Evolutionary conservation across 2,113 vertebrate genomes (phyloP), one percentile per base, ranked within the genome.

Genomic region (Hylia prasina): DNA sequence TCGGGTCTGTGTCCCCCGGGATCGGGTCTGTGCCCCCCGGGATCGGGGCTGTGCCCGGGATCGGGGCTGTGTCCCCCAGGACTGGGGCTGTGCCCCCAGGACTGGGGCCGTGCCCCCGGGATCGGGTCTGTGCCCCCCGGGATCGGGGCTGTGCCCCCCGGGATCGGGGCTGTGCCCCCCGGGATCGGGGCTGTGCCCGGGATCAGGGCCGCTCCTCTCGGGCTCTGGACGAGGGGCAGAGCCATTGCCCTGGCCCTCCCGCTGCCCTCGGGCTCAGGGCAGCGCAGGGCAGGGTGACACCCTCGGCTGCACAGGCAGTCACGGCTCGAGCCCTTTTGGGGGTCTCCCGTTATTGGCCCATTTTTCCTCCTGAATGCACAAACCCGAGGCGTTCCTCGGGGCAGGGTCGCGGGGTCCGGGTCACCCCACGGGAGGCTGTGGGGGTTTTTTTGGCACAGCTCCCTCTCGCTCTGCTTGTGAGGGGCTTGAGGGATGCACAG

Each of bases 251-350:
- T 11, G 0, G 47, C 35, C 50, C 14, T 70, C 35, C 47, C 40
- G 40, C 40, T 40, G 40, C 40, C 40, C 40, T 40, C 40, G 40
- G 40, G 10, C 13, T n/a, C n/a, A n/a, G n/a, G n/a, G n/a, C 40
- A 40, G 40, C 40, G 13, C 40, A 40, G 6, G 16, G 28, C 30
- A 48, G 48, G 44, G 40, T 76, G 3, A 31, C 68, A 33, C 40
- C 7, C 33, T 58, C 73, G 5, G 45, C n/a, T 8, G 1, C 33
- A 3, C 31, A 1, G 4, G n/a, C 7, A 6, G 31, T 24, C 54
- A 33, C 4, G 0, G 47, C 42, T 90, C 0, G 0, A 28, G 51
- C 4, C 6, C 30, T 53, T 79, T 61, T 21, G 1, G 10, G 50
- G 21, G 4, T 39, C 22, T 80, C 31, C 45, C 54, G 18, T n/a